Evolutionary conservation across 2,797 vertebrate species (phyloP).

Genomic region (Myotis findleyi): DNA sequence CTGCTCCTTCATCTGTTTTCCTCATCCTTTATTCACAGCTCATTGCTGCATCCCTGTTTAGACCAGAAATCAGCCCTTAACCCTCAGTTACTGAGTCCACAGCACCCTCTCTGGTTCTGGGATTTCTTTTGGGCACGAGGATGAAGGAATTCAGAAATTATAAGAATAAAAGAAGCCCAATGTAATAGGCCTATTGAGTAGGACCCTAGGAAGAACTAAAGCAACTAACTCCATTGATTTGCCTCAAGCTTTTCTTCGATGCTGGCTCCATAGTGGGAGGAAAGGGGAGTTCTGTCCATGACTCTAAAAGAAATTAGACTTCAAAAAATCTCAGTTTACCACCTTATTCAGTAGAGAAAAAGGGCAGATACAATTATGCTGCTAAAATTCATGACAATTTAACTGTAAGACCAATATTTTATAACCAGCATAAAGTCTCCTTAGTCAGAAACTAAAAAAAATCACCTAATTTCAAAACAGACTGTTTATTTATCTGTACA

Average conservation of each 20-base stretch:
- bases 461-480: slow-evolving; percentile 34
- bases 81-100: not conserved
- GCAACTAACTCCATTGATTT: not conserved
- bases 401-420: slow-evolving; percentile 25
- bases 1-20: not conserved
- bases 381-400: slow-evolving; percentile 7
- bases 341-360: not conserved
- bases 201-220: not conserved
- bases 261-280: not conserved
- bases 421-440: not conserved
- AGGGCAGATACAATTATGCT: not conserved
- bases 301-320: not conserved
- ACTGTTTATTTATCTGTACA: not conserved
- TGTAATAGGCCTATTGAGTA: not conserved
- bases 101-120: not conserved
- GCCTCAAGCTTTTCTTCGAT: not conserved
- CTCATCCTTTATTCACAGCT: not conserved
- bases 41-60: accelerated
- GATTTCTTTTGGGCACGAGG: not conserved
- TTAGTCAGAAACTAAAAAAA: slow-evolving; percentile 60
- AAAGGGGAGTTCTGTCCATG: not conserved
- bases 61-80: not conserved
- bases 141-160: not conserved
- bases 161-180: not conserved
- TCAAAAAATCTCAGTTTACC: not conserved